A percentile compares a stretch with the other conserved stretches of the same genome.
Conservation (phyloP, 92 coral and sea anemone species). For the Bergia puertoricense region DNA sequence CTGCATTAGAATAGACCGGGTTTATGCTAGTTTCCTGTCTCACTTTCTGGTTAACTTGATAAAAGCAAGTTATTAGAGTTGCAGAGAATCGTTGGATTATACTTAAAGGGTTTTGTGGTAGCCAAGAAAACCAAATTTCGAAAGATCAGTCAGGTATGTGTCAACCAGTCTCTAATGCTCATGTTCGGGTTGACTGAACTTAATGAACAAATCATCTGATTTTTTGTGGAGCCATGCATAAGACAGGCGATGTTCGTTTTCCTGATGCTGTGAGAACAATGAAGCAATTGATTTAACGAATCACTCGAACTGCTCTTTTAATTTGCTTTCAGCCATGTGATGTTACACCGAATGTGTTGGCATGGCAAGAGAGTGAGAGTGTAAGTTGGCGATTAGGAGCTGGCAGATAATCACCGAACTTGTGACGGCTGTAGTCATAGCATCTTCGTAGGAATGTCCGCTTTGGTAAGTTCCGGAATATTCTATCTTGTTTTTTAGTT, state of each 20-base stretch:
- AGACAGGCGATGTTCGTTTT: neutral
- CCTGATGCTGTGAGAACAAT: neutral
- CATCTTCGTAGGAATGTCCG: conserved; percentile 55
- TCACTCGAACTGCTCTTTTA: neutral
- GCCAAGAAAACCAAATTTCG: neutral
- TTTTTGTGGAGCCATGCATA: conserved; percentile 19
- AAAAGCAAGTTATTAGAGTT: neutral
- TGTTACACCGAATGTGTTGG: neutral
- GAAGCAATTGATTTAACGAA: neutral
- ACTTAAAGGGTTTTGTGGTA: neutral
- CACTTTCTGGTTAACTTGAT: conserved; percentile 8
- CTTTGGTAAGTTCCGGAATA: conserved; percentile 59
- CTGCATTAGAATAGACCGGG: conserved; percentile 39
- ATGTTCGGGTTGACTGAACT: conserved; percentile 21
- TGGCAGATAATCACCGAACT: conserved; percentile 25
- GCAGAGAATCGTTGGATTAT: neutral
- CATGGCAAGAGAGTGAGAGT: neutral
- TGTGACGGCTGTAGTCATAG: conserved; percentile 24
- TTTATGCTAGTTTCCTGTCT: conserved; percentile 22
- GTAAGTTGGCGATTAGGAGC: conserved; percentile 3
- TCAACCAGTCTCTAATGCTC: neutral
- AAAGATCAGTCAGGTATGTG: neutral
- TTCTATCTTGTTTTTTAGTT: conserved; percentile 11
- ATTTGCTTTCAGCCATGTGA: conserved; percentile 25
- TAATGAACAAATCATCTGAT: conserved; percentile 14